Evolutionary conservation across 2,113 vertebrate genomes (phyloP).

Genomic region (Fulica atra): DNA sequence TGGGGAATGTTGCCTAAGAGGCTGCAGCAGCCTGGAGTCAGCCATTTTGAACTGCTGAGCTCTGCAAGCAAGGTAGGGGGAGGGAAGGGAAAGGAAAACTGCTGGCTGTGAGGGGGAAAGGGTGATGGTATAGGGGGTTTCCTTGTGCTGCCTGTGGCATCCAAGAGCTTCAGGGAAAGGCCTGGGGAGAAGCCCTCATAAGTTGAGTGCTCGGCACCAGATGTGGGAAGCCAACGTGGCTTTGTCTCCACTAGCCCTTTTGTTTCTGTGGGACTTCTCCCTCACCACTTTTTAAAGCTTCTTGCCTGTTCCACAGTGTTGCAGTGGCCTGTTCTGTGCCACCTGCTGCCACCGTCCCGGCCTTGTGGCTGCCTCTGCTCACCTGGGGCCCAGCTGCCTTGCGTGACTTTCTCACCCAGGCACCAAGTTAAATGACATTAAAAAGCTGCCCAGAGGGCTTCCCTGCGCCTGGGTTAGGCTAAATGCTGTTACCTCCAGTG

Average conservation of each 20-base stretch:
- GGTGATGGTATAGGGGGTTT: neutral
- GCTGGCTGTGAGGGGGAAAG: neutral
- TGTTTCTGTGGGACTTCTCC: neutral
- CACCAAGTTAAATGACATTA: neutral
- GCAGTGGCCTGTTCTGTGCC: neutral
- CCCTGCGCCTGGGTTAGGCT: neutral
- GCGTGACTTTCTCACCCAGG: neutral
- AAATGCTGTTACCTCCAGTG: neutral
- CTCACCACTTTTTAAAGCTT: neutral
- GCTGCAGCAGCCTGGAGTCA: neutral
- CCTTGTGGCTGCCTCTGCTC: neutral
- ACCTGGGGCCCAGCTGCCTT: neutral
- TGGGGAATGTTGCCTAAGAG: neutral
- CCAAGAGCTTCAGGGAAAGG: neutral
- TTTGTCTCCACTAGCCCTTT: neutral
- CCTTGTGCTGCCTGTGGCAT: neutral
- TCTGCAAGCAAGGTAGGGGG: neutral
- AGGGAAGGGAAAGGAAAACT: neutral
- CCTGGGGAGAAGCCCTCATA: neutral
- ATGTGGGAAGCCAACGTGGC: neutral
- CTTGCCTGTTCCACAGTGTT: neutral
- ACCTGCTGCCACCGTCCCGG: fast-evolving
- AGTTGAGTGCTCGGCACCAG: neutral
- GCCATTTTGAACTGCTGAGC: neutral
- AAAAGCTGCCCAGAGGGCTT: neutral